Conservation (phyloP, 2,888 invertebrate species). For the Meandrusa payeni region DNA sequence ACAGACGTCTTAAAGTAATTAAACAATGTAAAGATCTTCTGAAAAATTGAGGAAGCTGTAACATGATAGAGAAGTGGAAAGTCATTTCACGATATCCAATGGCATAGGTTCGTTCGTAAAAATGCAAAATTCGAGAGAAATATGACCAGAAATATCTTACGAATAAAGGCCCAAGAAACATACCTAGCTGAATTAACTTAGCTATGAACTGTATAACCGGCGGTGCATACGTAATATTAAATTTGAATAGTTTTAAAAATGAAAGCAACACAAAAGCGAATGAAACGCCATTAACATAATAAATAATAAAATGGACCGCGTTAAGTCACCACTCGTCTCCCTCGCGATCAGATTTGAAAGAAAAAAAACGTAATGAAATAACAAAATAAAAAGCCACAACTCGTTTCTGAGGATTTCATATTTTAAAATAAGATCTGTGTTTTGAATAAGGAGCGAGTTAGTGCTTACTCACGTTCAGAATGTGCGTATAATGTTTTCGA, state of each 20-base stretch:
- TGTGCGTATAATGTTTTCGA: slow-evolving; percentile 18
- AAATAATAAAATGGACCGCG: slow-evolving; percentile 40
- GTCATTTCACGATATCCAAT: too few relatives aligned
- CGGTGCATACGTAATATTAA: too few relatives aligned
- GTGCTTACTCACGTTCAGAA: slow-evolving; percentile 62
- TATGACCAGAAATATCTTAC: too few relatives aligned
- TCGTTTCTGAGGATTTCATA: slow-evolving; percentile 70
- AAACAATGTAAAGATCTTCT: too few relatives aligned
- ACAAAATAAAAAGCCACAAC: slow-evolving; percentile 44
- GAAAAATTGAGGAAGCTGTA: too few relatives aligned
- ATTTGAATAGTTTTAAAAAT: slow-evolving; percentile 11
- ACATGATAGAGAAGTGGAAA: too few relatives aligned
- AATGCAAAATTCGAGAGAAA: too few relatives aligned
- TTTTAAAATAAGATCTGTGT: slow-evolving; percentile 67
- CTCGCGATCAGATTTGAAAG: slow-evolving; percentile 41
- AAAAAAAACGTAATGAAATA: slow-evolving; percentile 44
- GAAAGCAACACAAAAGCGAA: slow-evolving; percentile 5
- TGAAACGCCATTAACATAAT: slow-evolving; percentile 20
- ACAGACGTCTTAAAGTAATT: too few relatives aligned
- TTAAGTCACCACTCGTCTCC: slow-evolving; percentile 57
- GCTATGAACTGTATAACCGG: too few relatives aligned
- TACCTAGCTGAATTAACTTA: too few relatives aligned
- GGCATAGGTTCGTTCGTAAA: too few relatives aligned
- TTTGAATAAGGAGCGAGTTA: slow-evolving; percentile 59
- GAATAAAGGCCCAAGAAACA: too few relatives aligned